phyloP scores from a whole-genome alignment of 1,140 invertebrate genomes.

The Babylonia areolata region DNA sequence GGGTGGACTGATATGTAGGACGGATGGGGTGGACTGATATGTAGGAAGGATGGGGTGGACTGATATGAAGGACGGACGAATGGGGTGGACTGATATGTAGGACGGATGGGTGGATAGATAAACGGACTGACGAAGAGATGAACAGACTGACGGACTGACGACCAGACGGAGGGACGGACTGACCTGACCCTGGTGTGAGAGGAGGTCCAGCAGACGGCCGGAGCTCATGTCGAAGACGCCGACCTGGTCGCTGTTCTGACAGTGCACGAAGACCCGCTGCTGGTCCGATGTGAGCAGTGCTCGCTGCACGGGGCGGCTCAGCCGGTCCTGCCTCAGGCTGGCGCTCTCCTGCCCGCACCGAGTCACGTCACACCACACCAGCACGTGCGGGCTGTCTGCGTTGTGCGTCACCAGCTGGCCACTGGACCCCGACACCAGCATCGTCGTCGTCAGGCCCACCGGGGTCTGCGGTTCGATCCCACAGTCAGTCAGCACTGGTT shows the following conservation, averaged over 20 bases:
- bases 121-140: no score
- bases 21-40: no score
- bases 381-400: slow-evolving; percentile 48
- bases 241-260: slow-evolving; percentile 70
- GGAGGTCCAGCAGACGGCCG: slow-evolving; percentile 68
- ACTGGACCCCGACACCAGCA: slow-evolving; percentile 58
- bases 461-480: slow-evolving; percentile 70
- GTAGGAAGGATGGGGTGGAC: no score
- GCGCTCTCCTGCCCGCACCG: slow-evolving; percentile 56
- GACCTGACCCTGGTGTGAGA: no score
- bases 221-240: slow-evolving; percentile 72
- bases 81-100: no score
- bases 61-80: no score
- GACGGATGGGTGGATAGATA: no score
- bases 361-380: slow-evolving; percentile 70
- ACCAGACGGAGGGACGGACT: no score
- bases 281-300: slow-evolving; percentile 60
- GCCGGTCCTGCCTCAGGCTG: slow-evolving; percentile 63
- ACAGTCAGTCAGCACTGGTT: no score
- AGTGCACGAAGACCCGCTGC: slow-evolving; percentile 58
- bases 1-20: no score
- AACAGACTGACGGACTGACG: no score
- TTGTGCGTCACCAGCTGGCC: slow-evolving; percentile 66
- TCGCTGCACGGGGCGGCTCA: slow-evolving; percentile 60
- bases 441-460: slow-evolving; percentile 66